These are phyloP conservation scores for Cetoscarus ocellatus DNA, from an alignment of 2,797 vertebrate species.

Conservation along the genomic window DNA sequence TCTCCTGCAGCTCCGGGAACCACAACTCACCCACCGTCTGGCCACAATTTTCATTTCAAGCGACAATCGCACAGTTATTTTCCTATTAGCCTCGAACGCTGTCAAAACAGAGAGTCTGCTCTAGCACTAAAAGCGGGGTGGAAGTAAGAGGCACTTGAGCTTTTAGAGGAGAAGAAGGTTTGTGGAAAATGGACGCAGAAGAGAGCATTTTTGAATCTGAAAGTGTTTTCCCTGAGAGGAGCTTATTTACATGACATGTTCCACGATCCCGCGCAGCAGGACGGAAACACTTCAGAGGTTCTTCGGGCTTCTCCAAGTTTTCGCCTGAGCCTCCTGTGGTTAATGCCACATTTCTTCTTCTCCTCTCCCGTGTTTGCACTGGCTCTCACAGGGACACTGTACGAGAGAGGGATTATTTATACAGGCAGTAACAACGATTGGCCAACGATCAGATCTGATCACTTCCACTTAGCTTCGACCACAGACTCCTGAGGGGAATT, in stretches of 20 bases:
- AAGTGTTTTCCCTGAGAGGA: constrained; percentile 4
- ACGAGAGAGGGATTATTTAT: constrained; percentile 52
- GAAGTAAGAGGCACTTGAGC: constrained; percentile 30
- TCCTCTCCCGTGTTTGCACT: constrained; percentile 39
- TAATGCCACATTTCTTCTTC: constrained; percentile 23
- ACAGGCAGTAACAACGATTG: constrained; percentile 55
- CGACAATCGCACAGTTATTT: constrained; percentile 62
- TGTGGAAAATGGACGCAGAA: constrained; percentile 13
- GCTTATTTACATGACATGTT: constrained; percentile 39
- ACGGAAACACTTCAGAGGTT: constrained; percentile 40
- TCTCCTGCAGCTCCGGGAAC: constrained; percentile 40
- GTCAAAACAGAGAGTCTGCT: constrained; percentile 74
- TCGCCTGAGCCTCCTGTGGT: constrained; percentile 12
- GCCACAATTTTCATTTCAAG: constrained; percentile 60
- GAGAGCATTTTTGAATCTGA: constrained; percentile 4
- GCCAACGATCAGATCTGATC: constrained; percentile 62
- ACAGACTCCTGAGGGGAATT: constrained; percentile 54
- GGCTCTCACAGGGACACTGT: constrained; percentile 43
- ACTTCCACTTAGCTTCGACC: constrained; percentile 47
- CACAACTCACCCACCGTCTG: constrained; percentile 55
- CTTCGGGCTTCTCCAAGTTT: constrained; percentile 23
- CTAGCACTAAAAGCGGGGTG: constrained; percentile 32
- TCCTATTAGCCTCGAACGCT: constrained; percentile 65
- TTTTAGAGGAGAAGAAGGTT: constrained; percentile 14
- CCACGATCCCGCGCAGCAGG: constrained; percentile 23